Evolutionary conservation across 2,797 vertebrate genomes (phyloP), one percentile per base, ranked within the genome.

Genomic region (Cossypha caffra): DNA sequence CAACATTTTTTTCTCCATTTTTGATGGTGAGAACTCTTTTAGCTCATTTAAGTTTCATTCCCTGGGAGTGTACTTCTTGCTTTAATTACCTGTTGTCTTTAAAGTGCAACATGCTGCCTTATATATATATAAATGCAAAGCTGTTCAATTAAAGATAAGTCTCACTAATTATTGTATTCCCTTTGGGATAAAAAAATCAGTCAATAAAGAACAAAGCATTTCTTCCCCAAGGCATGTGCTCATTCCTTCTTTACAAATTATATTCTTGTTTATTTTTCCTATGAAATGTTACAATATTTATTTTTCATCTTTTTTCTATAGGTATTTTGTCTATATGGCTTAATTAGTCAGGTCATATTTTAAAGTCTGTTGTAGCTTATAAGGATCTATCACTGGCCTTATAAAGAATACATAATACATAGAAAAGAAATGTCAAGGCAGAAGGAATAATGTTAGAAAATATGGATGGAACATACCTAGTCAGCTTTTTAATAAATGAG

Each of bases 381-480:
- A 67, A 88, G 84, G 45, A 50, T 81, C n/a, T 75, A 50, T 18
- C 20, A 29, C 10, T 50, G 20, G 43, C 16, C 10, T 43, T 68
- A 14, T 4, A 43, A 35, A 50, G 51, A 29, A 37, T 42, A n/a
- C 10, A 9, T 40, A 37, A 58, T 33, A 61, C 0, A 1, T 25
- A 26, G 18, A 71, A 50, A 13, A 77, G 24, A 73, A 90, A 85
- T 79, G 20, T 62, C 43, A 64, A 67, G 61, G 38, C n/a, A 69
- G 67, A 84, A 86, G 16, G 13, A 89, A 62, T 67, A 45, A 48
- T 42, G 13, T n/a, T 67, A 54, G 52, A 85, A 94, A 92, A 79
- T 45, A 61, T 2, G 9, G 20, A 62, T 71, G 35, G 37, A 75
- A 81, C 25, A 68, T 73, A 61, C 5, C 9, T 28, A 68, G 19